phyloP scores from a whole-genome alignment of 1,140 invertebrate species.

The Dendrolimus punctatus region DNA sequence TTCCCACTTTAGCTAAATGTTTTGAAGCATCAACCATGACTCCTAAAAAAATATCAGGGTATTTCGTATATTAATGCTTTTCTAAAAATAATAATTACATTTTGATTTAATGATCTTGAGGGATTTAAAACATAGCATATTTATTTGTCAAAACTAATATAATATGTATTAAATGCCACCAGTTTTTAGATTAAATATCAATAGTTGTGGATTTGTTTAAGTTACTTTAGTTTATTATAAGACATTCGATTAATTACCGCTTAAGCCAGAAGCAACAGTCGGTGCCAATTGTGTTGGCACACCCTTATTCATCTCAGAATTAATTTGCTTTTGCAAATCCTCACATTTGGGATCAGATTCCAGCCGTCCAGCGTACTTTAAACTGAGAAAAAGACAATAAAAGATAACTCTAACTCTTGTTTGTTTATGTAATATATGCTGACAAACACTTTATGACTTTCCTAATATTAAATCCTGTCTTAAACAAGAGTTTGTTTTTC shows the following conservation, averaged over 20 bases:
- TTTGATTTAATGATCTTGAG: too few relatives aligned
- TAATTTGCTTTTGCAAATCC: constrained; percentile 33
- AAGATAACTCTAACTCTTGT: too few relatives aligned
- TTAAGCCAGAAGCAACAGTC: constrained; percentile 21
- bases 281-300: constrained; percentile 31
- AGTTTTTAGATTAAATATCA: too few relatives aligned
- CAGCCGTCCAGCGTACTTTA: constrained; percentile 27
- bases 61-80: background rate
- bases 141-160: too few relatives aligned
- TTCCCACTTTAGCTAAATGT: constrained; percentile 41
- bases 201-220: too few relatives aligned
- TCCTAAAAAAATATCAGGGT: constrained; percentile 21
- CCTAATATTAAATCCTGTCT: too few relatives aligned
- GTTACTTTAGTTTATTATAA: too few relatives aligned
- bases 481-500: too few relatives aligned
- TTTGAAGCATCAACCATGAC: constrained; percentile 38
- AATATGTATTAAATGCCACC: too few relatives aligned
- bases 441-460: background rate
- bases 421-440: constrained; percentile 3
- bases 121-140: too few relatives aligned
- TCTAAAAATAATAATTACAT: background rate
- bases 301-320: constrained; percentile 27
- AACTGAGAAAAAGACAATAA: too few relatives aligned
- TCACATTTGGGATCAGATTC: constrained; percentile 29
- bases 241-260: constrained; percentile 14